Percentiles rank a stretch among this genome's conserved stretches.
Conservation (phyloP, 2,888 invertebrate genomes). For the Phyllotreta cruciferae region DNA sequence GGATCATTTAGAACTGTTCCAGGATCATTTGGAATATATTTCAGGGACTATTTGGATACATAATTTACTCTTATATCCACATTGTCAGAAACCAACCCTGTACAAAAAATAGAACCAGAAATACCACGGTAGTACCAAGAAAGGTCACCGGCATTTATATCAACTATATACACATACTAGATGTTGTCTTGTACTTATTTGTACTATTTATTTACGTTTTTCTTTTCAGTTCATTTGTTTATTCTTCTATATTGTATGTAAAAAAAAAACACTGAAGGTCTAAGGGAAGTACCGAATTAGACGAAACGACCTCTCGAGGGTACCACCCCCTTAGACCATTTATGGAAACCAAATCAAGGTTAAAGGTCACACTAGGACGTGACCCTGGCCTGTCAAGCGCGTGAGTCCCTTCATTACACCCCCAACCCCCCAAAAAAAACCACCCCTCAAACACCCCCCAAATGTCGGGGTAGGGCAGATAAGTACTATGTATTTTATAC, state of each 20-base stretch:
- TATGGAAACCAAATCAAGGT: constrained; percentile 85
- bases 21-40: no score
- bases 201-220: not conserved
- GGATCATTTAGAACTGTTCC: no score
- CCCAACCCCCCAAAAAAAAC: constrained; percentile 38
- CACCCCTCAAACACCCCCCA: constrained; percentile 43
- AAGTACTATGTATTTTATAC: constrained; percentile 44
- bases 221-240: not conserved
- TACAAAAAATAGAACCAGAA: no score
- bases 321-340: constrained; percentile 61
- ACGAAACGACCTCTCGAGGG: constrained; percentile 47
- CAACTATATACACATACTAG: constrained; percentile 18
- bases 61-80: no score
- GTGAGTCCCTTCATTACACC: constrained; percentile 51
- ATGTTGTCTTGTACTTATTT: constrained; percentile 39
- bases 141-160: constrained; percentile 35
- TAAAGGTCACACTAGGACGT: constrained; percentile 76
- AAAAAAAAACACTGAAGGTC: not conserved
- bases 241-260: constrained; percentile 13
- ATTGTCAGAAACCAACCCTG: no score
- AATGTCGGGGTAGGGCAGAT: constrained; percentile 54
- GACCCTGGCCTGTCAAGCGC: constrained; percentile 68
- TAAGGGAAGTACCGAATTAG: constrained; percentile 31
- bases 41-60: no score
- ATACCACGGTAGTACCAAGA: constrained; percentile 4